Evolutionary conservation across 2,888 invertebrate species (phyloP).

Genomic region (Drosophila anomelani): DNA sequence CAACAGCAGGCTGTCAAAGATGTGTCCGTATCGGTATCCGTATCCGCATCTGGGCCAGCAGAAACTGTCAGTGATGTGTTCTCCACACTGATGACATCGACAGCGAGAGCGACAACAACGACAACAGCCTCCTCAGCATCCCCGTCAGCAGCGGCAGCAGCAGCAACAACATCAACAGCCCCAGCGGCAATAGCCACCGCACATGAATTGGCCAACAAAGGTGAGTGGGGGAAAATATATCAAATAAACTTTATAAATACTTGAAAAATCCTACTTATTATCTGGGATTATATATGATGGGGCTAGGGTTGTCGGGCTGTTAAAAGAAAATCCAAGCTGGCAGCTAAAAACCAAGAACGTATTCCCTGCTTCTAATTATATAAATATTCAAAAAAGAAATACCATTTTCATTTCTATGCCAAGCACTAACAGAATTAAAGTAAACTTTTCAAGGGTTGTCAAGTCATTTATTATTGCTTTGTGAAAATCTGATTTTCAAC

Average conservation of each 20-base stretch:
- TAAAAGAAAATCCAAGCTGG: background rate
- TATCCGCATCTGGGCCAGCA: constrained; percentile 43
- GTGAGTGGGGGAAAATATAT: constrained; percentile 43
- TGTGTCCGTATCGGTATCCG: constrained; percentile 34
- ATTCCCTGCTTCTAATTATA: background rate
- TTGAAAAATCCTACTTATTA: background rate
- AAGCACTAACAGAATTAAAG: background rate
- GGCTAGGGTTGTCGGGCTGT: background rate
- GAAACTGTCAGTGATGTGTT: constrained; percentile 56
- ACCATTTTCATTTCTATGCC: too few relatives aligned
- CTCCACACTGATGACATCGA: constrained; percentile 53
- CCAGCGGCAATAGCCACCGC: constrained; percentile 43
- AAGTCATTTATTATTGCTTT: background rate
- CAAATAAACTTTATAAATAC: constrained; percentile 5
- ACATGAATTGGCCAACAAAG: constrained; percentile 63
- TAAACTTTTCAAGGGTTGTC: background rate
- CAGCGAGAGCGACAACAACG: constrained; percentile 33
- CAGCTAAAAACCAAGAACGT: background rate
- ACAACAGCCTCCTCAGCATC: constrained; percentile 22
- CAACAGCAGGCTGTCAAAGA: constrained; percentile 32
- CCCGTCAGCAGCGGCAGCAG: constrained; percentile 25
- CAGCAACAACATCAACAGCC: constrained; percentile 25
- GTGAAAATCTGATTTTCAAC: background rate
- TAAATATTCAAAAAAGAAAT: background rate
- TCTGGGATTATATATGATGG: constrained; percentile 6